Evolutionary conservation across 1,140 invertebrate genomes (phyloP).

Genomic region (Neodiprion fabricii): DNA sequence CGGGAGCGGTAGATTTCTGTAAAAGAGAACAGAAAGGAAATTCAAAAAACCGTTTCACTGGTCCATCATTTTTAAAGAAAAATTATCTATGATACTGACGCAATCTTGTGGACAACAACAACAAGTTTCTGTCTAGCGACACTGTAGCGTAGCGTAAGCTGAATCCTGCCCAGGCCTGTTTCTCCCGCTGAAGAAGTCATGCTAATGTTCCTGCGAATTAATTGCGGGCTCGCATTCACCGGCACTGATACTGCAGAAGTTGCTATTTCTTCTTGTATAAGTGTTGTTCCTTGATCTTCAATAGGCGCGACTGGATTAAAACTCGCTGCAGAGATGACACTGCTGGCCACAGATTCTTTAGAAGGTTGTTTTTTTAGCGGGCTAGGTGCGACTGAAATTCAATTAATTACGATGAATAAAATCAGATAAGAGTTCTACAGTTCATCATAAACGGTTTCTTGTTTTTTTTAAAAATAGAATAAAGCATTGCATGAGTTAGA

Average conservation of each 20-base stretch:
- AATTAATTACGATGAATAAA: too few species aligned
- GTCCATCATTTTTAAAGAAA: background rate
- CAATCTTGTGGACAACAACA: conserved; percentile 86
- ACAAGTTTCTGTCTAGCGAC: conserved; percentile 79
- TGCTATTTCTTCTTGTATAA: conserved; percentile 27
- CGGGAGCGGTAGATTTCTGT: conserved; percentile 78
- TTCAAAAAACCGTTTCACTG: conserved; percentile 9
- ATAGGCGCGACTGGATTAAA: conserved; percentile 27
- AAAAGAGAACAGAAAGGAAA: conserved; percentile 42
- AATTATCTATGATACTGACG: conserved; percentile 67
- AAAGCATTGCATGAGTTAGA: background rate
- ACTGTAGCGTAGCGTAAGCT: conserved; percentile 87
- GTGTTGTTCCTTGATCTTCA: conserved; percentile 48
- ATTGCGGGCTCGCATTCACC: conserved; percentile 41
- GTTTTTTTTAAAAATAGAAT: background rate
- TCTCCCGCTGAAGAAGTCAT: conserved; percentile 70
- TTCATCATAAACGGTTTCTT: background rate
- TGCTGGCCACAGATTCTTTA: conserved; percentile 52
- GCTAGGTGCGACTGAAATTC: conserved; percentile 42
- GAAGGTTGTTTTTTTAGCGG: conserved; percentile 53
- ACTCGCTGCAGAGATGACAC: conserved; percentile 33
- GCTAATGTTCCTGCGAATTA: conserved; percentile 56
- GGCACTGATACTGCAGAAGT: conserved; percentile 50
- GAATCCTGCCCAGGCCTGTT: conserved; percentile 78
- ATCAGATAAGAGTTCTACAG: conserved; percentile 19